Percentiles rank a stretch among this genome's conserved stretches.
Evolutionary conservation across 2,797 vertebrate species (phyloP).

Genomic region (Chloroceryle amazona): DNA sequence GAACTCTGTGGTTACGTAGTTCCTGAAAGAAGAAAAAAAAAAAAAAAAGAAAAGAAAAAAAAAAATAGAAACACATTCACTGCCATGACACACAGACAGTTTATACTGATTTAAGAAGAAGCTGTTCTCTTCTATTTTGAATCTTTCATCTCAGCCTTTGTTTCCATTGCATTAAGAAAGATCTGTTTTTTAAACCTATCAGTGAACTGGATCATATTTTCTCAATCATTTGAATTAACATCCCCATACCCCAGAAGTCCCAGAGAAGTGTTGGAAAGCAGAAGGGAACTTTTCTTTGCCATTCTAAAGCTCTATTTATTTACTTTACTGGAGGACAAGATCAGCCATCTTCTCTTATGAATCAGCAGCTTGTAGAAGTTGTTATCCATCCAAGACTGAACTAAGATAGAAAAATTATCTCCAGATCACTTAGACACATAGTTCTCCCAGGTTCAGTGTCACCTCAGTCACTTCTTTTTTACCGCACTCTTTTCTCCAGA

Average conservation of each 20-base stretch:
- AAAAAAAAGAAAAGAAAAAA: neutral
- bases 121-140: conserved; percentile 41
- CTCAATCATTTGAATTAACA: conserved; percentile 35
- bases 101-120: conserved; percentile 65
- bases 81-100: conserved; percentile 69
- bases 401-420: neutral
- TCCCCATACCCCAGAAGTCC: neutral
- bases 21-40: conserved; percentile 66
- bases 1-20: conserved; percentile 81
- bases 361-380: conserved; percentile 13
- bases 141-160: conserved; percentile 54
- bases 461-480: neutral
- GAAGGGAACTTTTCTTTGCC: neutral
- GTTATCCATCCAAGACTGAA: neutral
- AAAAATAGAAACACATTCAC: neutral
- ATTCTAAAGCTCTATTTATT: conserved; percentile 51
- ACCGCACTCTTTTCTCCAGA: neutral
- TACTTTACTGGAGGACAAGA: conserved; percentile 51
- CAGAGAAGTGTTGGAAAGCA: neutral
- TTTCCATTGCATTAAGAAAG: conserved; percentile 44
- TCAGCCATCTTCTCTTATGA: conserved; percentile 56
- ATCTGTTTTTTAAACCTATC: conserved; percentile 14
- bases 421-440: neutral
- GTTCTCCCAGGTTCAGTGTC: neutral
- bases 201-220: conserved; percentile 47